Evolutionary conservation across 2,888 invertebrate species (phyloP).

Genomic region (Morpho helenor): DNA sequence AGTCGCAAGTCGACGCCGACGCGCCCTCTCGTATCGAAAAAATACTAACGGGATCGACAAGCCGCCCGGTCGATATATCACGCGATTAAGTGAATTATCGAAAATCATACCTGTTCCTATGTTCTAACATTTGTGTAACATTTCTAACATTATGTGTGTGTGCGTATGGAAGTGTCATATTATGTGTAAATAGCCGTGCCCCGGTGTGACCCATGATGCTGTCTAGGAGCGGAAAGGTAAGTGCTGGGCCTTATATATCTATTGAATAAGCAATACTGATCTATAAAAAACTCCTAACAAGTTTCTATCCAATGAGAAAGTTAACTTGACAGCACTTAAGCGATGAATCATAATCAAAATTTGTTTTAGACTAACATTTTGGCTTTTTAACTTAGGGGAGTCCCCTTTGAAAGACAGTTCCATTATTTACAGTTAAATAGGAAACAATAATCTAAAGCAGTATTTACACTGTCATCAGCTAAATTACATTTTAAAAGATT

Average conservation of each 20-base stretch:
- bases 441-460: conserved; percentile 4
- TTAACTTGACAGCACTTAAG: conserved; percentile 10
- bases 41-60: too few relatives aligned
- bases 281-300: conserved; percentile 4
- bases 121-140: too few relatives aligned
- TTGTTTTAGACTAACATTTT: conserved; percentile 13
- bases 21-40: too few relatives aligned
- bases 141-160: too few relatives aligned
- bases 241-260: too few relatives aligned
- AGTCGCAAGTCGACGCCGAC: too few relatives aligned
- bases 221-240: too few relatives aligned
- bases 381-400: conserved; percentile 4
- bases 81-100: too few relatives aligned
- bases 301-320: conserved; percentile 1
- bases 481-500: background rate
- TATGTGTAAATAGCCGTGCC: background rate
- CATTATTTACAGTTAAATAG: conserved; percentile 16
- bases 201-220: too few relatives aligned
- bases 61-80: too few relatives aligned
- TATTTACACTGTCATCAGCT: conserved; percentile 1
- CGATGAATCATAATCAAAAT: conserved; percentile 18
- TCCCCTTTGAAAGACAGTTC: conserved; percentile 8
- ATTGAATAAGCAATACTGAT: too few relatives aligned
- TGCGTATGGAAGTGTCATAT: background rate
- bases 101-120: too few relatives aligned